Base-by-base conservation (phyloP, 2,113 vertebrate genomes). In the Sinocyclocheilus maitianheensis region DNA sequence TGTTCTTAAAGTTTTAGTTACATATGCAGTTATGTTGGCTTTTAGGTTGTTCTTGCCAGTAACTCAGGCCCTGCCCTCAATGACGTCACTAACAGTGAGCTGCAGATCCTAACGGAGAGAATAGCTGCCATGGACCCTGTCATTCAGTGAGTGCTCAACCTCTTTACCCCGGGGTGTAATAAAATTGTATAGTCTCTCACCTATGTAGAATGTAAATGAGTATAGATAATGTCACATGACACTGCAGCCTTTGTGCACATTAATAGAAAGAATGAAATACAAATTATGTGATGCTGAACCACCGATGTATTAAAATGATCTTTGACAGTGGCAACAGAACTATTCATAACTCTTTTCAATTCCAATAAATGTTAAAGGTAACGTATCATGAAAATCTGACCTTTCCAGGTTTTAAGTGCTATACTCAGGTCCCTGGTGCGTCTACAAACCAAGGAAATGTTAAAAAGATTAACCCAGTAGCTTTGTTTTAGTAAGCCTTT, bases 51-150 rank as follows among this genome's bases (percentile, higher is more conserved):
- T 72, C 40, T 99, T 89, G 98, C 98, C 13, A 98, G 98, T 92
- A 99, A 99, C 94, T 99, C 98, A 0, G 95, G 96, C 84, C 98
- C 98, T 1, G 98, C 98, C 26, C 87, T 99, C 18, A 99, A 99
- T 0, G 98, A 99, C 0, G 97, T 99, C 18, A 99, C 98, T 1
- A 96, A 98, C 88, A 94, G 95, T 0, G 98, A 99, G 72, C 95
- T 98, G 83, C 96, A 97, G 87, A 97, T 99, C 0, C 91, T 99
- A 13, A 94, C 97, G 0, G 97, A 98, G 40, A 95, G 93, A 85
- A 97, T 99, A 3, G 97, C 97, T 0, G 97, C 95, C 0, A 97
- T 98, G 96, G 98, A 99, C 87, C 91, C 96, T 0, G 84, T 97
- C 0, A 95, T 99, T 87, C 95, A 95, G 98, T 99, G 91, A 95